Base-by-base conservation (phyloP, 1,140 invertebrate species). In the Caenorhabditis tropicalis region DNA sequence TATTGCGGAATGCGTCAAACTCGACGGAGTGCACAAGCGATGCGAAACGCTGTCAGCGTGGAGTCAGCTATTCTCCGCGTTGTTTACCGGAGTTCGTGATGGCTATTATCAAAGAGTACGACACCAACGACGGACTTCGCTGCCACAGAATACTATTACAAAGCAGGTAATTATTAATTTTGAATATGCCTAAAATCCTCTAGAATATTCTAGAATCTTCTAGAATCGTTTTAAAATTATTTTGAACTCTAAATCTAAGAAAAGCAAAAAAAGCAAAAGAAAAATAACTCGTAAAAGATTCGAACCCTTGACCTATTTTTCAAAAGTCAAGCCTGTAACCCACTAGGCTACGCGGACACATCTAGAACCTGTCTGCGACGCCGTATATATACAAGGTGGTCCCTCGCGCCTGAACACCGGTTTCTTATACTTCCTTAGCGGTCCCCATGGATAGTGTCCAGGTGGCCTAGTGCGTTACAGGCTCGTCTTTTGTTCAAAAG, bases 41-140 rank as follows among this genome's bases (percentile, higher is more conserved):
- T 90, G 89, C 46, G 89, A 90, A 58, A 90, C 90, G 24, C 74
- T 90, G 39, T 82, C 89, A 6, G 89, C 89, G 9, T 90, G 89
- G 89, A 85, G 82, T 21, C 90, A 91, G 27, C 82, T 90, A n/a
- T 89, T 91, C 84, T 85, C 27, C 7, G 70, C 83, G 0, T 49
- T 87, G 29, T 87, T 87, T 60, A 53, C 82, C 0, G 29, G 48
- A n/a, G 82, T 87, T 19, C 53, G 86, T 4, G 86, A 87, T 56
- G 86, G 86, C 1, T 87, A 86, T 56, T 87, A 87, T 70, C 80
- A 79, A 60, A 51, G 83, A 21, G 81, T 85, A 1, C 36, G 84
- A 9, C 81, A 60, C 21, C 86, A 87, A 31, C 29, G 86, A 36
- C 39, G 86, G 15, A 65, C 84, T 15, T 87, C 86, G 16, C 85